Evolutionary conservation across 2,888 invertebrate species (phyloP), one percentile per base, ranked within the genome.

Genomic region (Baronia brevicornis): DNA sequence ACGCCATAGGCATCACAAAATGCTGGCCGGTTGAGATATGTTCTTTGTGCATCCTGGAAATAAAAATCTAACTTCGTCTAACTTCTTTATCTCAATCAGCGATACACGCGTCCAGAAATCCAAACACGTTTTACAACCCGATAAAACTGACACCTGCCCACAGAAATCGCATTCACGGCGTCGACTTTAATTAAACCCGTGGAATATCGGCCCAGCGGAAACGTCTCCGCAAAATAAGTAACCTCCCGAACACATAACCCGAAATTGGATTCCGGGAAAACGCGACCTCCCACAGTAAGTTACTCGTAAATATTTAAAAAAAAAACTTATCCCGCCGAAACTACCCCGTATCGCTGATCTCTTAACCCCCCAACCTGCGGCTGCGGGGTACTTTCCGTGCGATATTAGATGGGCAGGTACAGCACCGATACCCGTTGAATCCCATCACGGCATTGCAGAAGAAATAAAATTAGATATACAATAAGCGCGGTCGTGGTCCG

Each of bases 401-500:
- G 62, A 61, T 78, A 79, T 78, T 71, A 63, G 66, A 58, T 47
- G 66, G 65, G 63, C 75, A 79, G 77, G 79, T 79, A 77, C 58
- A n/a, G n/a, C 58, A 50, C 65, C 71, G 62, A 72, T 73, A 67
- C 68, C 66, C 72, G 71, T 71, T 64, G 72, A 66, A 72, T 69
- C 74, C 71, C 75, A 78, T 79, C 77, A 71, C 67, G 59, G 74
- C 67, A 75, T 70, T 75, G 77, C 75, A 69, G 73, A 77, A 78
- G 79, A 71, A 79, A 80, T 82, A 79, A 79, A 82, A 84, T 84
- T 82, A 82, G 77, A 77, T 80, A 79, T 68, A 80, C 84, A 82
- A 84, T 84, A 82, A 82, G 80, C 80, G 61, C 60, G 73, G 66
- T 67, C 60, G 69, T 71, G 69, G 60, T 56, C 64, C 64, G 60